These are phyloP conservation scores for Oceanodroma tethys DNA, from an alignment of 2,113 vertebrate genomes.

Conservation along the genomic window DNA sequence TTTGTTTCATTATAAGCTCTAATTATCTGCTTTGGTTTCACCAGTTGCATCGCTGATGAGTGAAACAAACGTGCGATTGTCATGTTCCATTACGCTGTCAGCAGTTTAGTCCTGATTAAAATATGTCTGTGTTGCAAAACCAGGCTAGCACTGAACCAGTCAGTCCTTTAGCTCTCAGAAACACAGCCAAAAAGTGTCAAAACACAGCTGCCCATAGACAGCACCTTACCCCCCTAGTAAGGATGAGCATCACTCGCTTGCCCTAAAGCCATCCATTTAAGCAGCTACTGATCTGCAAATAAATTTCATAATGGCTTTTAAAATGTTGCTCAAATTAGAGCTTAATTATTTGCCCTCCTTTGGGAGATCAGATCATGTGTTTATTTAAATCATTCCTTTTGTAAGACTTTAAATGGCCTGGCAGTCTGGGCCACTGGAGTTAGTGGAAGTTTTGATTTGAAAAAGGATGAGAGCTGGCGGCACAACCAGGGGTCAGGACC, in stretches of 20 bases:
- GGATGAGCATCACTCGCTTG: neutral
- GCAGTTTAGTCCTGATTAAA: neutral
- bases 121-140: neutral
- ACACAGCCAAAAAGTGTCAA: neutral
- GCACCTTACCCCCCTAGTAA: neutral
- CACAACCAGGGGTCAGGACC: neutral
- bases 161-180: neutral
- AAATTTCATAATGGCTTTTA: neutral
- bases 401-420: neutral
- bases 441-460: neutral
- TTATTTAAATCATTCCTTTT: neutral
- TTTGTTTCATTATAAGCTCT: neutral
- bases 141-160: neutral
- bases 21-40: neutral
- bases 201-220: neutral
- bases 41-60: neutral
- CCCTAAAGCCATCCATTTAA: neutral
- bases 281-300: neutral
- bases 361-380: neutral
- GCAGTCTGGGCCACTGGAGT: neutral
- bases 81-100: neutral
- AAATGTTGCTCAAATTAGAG: conserved; percentile 1
- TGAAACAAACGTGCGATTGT: neutral
- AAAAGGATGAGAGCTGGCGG: neutral
- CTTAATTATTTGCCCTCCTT: neutral